Evolutionary conservation across 2,888 invertebrate species (phyloP).

Genomic region (Eubasilissa splendida): DNA sequence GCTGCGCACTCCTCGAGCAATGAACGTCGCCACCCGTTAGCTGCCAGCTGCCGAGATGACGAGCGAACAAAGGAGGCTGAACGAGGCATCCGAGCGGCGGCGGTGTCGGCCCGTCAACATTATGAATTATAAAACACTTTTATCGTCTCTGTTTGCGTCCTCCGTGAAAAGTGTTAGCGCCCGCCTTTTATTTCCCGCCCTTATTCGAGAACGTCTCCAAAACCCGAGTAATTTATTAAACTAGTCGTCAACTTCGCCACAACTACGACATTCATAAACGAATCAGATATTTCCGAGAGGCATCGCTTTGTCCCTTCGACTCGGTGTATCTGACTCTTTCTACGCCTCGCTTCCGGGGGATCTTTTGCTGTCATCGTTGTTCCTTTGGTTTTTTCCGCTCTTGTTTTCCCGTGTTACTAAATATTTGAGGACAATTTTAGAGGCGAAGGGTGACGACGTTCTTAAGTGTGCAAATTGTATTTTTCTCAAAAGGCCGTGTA

Average conservation of each 20-base stretch:
- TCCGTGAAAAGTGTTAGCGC: constrained; percentile 33
- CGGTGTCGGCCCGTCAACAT: constrained; percentile 26
- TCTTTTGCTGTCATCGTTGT: constrained; percentile 20
- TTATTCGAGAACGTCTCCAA: background rate
- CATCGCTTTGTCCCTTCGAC: background rate
- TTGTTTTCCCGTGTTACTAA: constrained; percentile 18
- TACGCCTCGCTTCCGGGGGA: background rate
- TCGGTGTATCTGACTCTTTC: background rate
- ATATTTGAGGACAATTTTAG: constrained; percentile 26
- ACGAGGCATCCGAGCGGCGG: constrained; percentile 9
- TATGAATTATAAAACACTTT: constrained; percentile 31
- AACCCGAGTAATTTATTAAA: background rate
- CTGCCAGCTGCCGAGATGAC: constrained; percentile 5
- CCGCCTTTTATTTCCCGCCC: constrained; percentile 17
- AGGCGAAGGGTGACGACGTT: constrained; percentile 29
- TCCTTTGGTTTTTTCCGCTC: constrained; percentile 21
- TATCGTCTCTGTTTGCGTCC: constrained; percentile 22
- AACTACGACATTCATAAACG: too few species aligned
- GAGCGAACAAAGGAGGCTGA: background rate
- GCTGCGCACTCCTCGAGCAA: background rate
- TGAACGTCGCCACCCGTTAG: background rate
- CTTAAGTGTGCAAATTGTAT: constrained; percentile 43
- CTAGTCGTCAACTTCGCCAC: too few species aligned
- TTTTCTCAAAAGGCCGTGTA: constrained; percentile 34
- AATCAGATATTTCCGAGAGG: background rate